Conservation (phyloP, 2,797 vertebrate genomes). For the Acipenser ruthenus region DNA sequence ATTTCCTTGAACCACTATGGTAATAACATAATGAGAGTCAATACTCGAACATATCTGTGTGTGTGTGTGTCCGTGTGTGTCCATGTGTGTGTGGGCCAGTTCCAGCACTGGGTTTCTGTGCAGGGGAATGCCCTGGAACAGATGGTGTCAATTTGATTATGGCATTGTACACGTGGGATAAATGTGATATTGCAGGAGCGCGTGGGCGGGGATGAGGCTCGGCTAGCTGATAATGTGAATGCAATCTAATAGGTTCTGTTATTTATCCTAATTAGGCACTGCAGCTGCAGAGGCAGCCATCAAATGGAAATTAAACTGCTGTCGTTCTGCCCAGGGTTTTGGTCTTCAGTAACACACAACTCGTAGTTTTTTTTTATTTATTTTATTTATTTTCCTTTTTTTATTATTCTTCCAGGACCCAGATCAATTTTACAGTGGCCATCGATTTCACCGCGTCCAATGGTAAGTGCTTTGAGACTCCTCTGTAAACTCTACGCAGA, state of each 20-base stretch:
- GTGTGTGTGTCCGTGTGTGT: slow-evolving; percentile 3
- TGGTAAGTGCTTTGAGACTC: slow-evolving; percentile 64
- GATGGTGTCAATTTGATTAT: not conserved
- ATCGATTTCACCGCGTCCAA: slow-evolving; percentile 96
- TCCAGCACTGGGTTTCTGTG: not conserved
- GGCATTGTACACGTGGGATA: not conserved
- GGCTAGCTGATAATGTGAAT: slow-evolving; percentile 13
- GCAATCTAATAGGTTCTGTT: slow-evolving; percentile 11
- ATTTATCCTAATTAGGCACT: slow-evolving; percentile 22
- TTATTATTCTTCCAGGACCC: slow-evolving; percentile 61
- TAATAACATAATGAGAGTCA: too few species aligned
- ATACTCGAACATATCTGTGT: not conserved
- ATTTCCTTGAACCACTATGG: too few species aligned
- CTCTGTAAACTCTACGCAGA: too few species aligned
- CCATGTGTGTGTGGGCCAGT: not conserved
- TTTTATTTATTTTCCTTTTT: slow-evolving; percentile 13
- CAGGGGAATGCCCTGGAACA: not conserved
- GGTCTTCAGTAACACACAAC: not conserved
- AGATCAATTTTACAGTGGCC: slow-evolving; percentile 96
- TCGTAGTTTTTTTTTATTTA: slow-evolving; percentile 24
- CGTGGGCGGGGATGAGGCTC: not conserved
- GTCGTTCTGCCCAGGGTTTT: not conserved
- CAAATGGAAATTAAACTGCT: not conserved
- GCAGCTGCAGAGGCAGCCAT: slow-evolving; percentile 15
- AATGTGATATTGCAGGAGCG: not conserved